Evolutionary conservation across 2,797 vertebrate species (phyloP), one percentile per base, ranked within the genome.

Genomic region (Acanthurus tractus): DNA sequence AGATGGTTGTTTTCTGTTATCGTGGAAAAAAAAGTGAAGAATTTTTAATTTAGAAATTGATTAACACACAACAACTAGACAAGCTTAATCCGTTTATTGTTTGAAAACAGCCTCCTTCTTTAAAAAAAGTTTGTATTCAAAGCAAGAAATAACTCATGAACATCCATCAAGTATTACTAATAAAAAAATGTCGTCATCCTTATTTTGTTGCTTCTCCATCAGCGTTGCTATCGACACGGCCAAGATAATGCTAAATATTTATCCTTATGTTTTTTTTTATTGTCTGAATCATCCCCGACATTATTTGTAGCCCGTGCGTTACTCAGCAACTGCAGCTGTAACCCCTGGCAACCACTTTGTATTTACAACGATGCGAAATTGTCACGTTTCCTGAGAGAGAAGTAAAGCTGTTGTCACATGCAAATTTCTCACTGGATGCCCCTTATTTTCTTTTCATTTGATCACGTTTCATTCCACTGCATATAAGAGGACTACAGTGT

Each of bases 241-340:
- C 2, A 12, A 2, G 22, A 70, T 58, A 20, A 54, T 22, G 4
- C 44, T 34, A 81, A 83, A 78, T 74, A 85, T 80, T 78, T 66
- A 11, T 79, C 25, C 25, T 29, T 29, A 29, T 29, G 25, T 29
- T 29, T 29, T 29, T 29, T 29, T 29, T 29, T 3, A 29, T 29
- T 29, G 25, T 29, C 25, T 29, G 25, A 29, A 29, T 29, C 25
- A 29, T 29, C 25, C 5, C 25, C 25, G 25, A 29, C 25, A 29
- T 29, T 92, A 63, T 92, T 91, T 92, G 76, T 83, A 2, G 25
- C 5, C 25, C 3, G 3, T 66, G 10, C 0, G 62, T 89, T 81
- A 58, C 90, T 63, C 6, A 46, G 90, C 70, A 72, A 88, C 82
- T 0, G 52, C 59, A 34, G 57, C 49, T 6, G 84, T 83, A 50